These are phyloP conservation scores for Esox niger DNA, from an alignment of 2,113 vertebrate species.

Conservation along the genomic window DNA sequence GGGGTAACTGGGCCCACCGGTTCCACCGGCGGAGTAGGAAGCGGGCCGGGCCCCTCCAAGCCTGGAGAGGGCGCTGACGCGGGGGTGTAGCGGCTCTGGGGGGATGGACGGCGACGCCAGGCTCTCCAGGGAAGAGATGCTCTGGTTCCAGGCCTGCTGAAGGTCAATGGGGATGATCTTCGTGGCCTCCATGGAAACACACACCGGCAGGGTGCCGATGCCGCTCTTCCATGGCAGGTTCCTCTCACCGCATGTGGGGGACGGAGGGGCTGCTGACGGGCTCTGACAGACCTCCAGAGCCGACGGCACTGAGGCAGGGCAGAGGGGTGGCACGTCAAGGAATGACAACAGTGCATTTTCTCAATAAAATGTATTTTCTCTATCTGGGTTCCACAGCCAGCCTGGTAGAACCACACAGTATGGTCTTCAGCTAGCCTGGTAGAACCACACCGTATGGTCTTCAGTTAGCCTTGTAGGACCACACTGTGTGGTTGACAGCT, in stretches of 20 bases:
- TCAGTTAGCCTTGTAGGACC: too few species aligned
- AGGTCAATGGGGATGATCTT: conserved; percentile 96
- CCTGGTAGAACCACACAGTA: too few species aligned
- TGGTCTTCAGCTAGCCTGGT: too few species aligned
- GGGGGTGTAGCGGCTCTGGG: conserved; percentile 63
- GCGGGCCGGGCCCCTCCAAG: conserved; percentile 54
- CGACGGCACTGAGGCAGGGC: conserved; percentile 50
- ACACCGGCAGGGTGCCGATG: conserved; percentile 81
- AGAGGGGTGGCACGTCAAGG: background rate
- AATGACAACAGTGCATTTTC: background rate
- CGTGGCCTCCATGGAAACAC: conserved; percentile 88
- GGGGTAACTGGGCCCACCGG: conserved; percentile 41
- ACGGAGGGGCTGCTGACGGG: conserved; percentile 70
- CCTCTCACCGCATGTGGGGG: conserved; percentile 79
- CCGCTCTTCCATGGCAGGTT: conserved; percentile 89
- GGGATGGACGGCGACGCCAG: conserved; percentile 82
- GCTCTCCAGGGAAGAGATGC: conserved; percentile 93
- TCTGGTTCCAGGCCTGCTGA: conserved; percentile 94
- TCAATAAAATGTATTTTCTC: too few species aligned
- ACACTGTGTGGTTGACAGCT: too few species aligned
- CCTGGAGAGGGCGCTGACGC: conserved; percentile 66
- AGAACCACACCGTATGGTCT: too few species aligned
- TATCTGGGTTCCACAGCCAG: too few species aligned
- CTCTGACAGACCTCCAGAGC: conserved; percentile 80
- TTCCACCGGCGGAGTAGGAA: conserved; percentile 31